Conservation (phyloP, 2,797 vertebrate species). For the Sciaenops ocellatus region DNA sequence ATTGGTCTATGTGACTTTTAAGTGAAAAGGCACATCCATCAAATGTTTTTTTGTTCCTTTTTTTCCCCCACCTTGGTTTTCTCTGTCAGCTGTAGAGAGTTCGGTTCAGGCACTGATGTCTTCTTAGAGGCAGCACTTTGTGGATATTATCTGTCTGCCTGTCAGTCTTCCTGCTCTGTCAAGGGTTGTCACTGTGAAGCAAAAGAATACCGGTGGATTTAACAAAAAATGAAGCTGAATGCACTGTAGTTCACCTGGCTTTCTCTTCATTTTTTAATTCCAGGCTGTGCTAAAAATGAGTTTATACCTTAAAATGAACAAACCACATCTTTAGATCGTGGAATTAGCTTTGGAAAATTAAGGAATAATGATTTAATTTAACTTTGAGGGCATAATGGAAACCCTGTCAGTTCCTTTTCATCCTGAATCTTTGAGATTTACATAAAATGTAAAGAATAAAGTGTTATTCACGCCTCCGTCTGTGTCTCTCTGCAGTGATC, state of each 20-base stretch:
- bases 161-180: constrained; percentile 55
- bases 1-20: constrained; percentile 10
- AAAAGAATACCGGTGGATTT: constrained; percentile 26
- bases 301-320: not conserved
- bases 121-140: constrained; percentile 57
- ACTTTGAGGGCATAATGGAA: not conserved
- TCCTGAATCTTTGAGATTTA: not conserved
- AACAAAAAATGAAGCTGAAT: constrained; percentile 34
- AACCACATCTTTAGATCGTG: not conserved
- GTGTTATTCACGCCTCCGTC: not conserved
- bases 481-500: constrained; percentile 59
- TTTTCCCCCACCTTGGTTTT: constrained; percentile 25
- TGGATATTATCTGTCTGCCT: constrained; percentile 62
- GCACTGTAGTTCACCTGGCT: not conserved
- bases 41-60: constrained; percentile 10
- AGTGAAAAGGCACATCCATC: constrained; percentile 30
- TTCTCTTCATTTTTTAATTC: constrained; percentile 16
- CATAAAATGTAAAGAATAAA: no score
- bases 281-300: not conserved
- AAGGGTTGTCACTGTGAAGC: constrained; percentile 21
- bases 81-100: constrained; percentile 51
- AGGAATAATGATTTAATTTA: not conserved
- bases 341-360: not conserved
- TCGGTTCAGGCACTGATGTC: constrained; percentile 47
- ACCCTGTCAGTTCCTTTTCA: not conserved